Conservation (phyloP, 2,113 vertebrate genomes). For the Guaruba guarouba region DNA sequence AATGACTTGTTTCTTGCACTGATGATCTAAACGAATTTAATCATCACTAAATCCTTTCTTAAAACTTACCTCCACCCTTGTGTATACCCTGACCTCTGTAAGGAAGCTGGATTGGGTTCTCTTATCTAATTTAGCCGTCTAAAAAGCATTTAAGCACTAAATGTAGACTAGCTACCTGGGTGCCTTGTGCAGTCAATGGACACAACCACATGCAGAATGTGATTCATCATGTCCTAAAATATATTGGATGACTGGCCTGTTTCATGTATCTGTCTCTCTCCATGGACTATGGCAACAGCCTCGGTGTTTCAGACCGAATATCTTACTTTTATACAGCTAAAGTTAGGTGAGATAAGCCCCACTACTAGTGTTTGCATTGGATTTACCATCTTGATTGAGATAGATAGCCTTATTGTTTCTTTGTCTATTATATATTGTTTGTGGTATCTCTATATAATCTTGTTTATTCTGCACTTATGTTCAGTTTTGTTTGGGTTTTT, state of each 20-base stretch:
- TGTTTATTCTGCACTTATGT: neutral
- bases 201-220: neutral
- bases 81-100: neutral
- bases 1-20: neutral
- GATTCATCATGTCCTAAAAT: neutral
- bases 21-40: neutral
- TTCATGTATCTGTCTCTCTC: neutral
- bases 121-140: neutral
- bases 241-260: neutral
- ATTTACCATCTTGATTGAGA: neutral
- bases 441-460: neutral
- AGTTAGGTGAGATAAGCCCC: neutral
- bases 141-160: neutral
- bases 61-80: neutral
- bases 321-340: neutral
- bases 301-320: neutral
- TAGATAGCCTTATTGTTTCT: neutral
- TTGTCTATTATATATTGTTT: neutral
- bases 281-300: neutral
- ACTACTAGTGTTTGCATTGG: accelerated
- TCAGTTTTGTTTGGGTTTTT: neutral
- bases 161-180: neutral
- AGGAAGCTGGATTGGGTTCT: neutral
- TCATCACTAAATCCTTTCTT: neutral
- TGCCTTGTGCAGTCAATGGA: neutral